Percentiles rank a stretch among this genome's conserved stretches.
phyloP scores from a whole-genome alignment of 2,113 vertebrate species.

The Ranitomeya variabilis region DNA sequence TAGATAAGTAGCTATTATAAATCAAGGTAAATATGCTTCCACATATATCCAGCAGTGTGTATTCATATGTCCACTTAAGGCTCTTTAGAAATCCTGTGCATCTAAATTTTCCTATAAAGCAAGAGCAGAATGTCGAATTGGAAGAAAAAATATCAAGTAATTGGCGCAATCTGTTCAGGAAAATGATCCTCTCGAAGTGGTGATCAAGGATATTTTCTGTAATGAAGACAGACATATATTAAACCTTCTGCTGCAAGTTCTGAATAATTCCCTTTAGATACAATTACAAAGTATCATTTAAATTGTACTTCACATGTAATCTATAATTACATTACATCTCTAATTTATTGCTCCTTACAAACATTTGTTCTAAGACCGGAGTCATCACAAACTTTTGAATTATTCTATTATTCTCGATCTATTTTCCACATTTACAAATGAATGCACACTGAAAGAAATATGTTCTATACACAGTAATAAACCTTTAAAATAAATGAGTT shows the following conservation, averaged over 20 bases:
- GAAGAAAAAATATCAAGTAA: not conserved
- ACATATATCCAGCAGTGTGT: too few species aligned
- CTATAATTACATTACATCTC: not conserved
- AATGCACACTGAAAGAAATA: constrained; percentile 34
- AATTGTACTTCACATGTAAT: not conserved
- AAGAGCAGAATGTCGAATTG: too few species aligned
- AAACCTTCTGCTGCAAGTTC: not conserved
- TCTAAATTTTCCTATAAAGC: too few species aligned
- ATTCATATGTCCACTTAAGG: too few species aligned
- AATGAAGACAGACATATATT: not conserved
- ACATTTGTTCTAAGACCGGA: constrained; percentile 12
- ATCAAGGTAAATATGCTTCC: too few species aligned
- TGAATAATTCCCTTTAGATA: not conserved
- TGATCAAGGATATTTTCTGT: not conserved
- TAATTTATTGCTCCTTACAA: not conserved
- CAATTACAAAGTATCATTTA: not conserved
- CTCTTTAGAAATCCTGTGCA: too few species aligned
- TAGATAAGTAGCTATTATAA: too few species aligned
- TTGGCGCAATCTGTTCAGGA: not conserved
- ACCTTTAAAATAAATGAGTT: constrained; percentile 42
- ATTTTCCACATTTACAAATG: constrained; percentile 43
- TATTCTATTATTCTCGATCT: constrained; percentile 15
- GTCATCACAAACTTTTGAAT: constrained; percentile 34
- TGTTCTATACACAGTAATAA: constrained; percentile 30
- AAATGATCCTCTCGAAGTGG: not conserved